Evolutionary conservation across 2,113 vertebrate species (phyloP), one percentile per base, ranked within the genome.

Genomic region (Athene noctua): DNA sequence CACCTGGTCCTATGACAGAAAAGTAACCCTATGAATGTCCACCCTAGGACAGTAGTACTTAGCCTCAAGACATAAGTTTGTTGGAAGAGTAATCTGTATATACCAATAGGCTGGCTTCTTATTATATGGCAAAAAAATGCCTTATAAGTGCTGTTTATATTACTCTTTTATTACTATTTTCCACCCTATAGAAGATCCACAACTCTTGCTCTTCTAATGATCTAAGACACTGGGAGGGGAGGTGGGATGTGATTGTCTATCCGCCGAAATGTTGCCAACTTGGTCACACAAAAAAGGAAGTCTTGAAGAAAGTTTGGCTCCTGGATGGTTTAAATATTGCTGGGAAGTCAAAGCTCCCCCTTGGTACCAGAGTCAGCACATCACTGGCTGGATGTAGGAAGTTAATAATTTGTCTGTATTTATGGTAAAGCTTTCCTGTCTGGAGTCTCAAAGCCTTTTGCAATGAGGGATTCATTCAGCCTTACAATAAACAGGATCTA

Each of bases 401-500:
- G 86, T 87, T 89, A 95, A 89, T 94, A 86, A 94, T 71, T 95
- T 2, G 6, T 86, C 92, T 88, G 19, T 93, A 73, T 91, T 94
- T 91, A 72, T 92, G 86, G 40, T 34, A 80, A 52, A 85, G 25
- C 30, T 89, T 97, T 91, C 92, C 95, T 65, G 54, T 59, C 36
- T 7, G 9, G 22, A 89, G 22, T 22, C 36, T 89, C 80, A 79
- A 65, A 91, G 61, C 27, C 47, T 88, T 95, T 86, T 95, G 68
- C 0, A 0, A 57, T 34, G 74, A 89, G 74, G 78, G 54, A 81
- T 84, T 84, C 65, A 87, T 89, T 91, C 78, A 94, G 38, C 40
- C 49, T 92, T 59, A 46, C 46, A 66, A 72, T 94, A 92, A 95
- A 94, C 89, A 95, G 91, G 91, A 94, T 92, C 80, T 88, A 22